Base-by-base conservation (phyloP, 1,140 invertebrate genomes). In the Eriocheir sinensis region DNA sequence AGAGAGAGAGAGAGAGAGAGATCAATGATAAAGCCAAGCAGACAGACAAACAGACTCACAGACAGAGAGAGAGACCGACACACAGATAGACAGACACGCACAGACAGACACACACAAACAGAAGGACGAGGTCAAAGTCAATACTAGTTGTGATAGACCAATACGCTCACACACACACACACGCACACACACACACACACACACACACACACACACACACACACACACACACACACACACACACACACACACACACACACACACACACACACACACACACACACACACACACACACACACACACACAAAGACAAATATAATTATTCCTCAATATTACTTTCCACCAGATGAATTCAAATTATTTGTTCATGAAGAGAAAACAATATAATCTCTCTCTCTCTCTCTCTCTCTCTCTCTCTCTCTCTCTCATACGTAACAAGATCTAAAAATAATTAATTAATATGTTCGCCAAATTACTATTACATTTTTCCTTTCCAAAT, bases 1-100 rank as follows among this genome's bases (percentile, higher is more conserved):
- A 72, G 60, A 72, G 60, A 72, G 60, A 72, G 60, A n/a, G 60
- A 72, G 60, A 72, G 60, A 72, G 60, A 72, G 9, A n/a, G 60
- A 72, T n/a, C 60, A 27, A 72, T n/a, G n/a, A n/a, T n/a, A n/a
- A n/a, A n/a, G n/a, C 48, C 48, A 0, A 17, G 21, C 48, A 17
- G 48, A 53, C 48, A 17, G 48, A 53, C 48, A 3, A 12, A 53
- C 2, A 53, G 21, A 53, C 2, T n/a, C n/a, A n/a, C n/a, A n/a
- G n/a, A n/a, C n/a, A n/a, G n/a, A n/a, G n/a, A n/a, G n/a, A n/a
- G n/a, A n/a, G n/a, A n/a, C n/a, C n/a, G n/a, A n/a, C n/a, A n/a
- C 9, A 53, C 12, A 53, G 9, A 53, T 9, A 53, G 60, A 72
- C 21, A 72, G 60, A 72, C 21, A 72, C 21, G n/a, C 60, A 72